Percentiles rank a stretch among this genome's conserved stretches.
phyloP scores from a whole-genome alignment of 2,113 vertebrate species.

The Turnix velox region DNA sequence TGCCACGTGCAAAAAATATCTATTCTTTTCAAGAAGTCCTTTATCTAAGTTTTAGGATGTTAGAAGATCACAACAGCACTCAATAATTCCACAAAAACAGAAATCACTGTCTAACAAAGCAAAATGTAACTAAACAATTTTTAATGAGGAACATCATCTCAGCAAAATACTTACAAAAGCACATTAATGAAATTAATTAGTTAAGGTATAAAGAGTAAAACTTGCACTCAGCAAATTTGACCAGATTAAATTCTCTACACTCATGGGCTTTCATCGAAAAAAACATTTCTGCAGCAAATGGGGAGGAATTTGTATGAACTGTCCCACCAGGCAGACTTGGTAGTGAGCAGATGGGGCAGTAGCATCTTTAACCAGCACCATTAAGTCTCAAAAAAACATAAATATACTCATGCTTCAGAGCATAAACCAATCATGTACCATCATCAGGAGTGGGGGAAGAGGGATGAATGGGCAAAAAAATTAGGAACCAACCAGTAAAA shows the following conservation, averaged over 20 bases:
- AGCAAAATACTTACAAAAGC: not conserved
- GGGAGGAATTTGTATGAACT: not conserved
- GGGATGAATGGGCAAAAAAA: not conserved
- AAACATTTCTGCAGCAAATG: not conserved
- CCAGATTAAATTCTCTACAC: not conserved
- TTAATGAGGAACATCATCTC: not conserved
- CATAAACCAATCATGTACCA: not conserved
- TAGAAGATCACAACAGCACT: not conserved
- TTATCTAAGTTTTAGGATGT: not conserved
- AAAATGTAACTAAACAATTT: not conserved
- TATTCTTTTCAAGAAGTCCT: not conserved
- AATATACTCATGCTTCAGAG: not conserved
- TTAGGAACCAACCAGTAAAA: not conserved
- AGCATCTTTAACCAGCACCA: not conserved
- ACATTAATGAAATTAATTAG: constrained; percentile 9
- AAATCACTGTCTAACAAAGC: not conserved
- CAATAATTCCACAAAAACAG: not conserved
- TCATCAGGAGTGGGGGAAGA: not conserved
- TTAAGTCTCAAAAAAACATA: constrained; percentile 8
- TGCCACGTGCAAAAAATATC: not conserved
- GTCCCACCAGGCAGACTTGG: not conserved
- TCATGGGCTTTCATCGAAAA: not conserved
- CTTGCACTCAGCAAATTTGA: not conserved
- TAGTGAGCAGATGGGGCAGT: not conserved
- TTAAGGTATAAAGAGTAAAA: constrained; percentile 18